Evolutionary conservation across 2,113 vertebrate species (phyloP), one percentile per base, ranked within the genome.

Genomic region (Haliaeetus leucogaster): DNA sequence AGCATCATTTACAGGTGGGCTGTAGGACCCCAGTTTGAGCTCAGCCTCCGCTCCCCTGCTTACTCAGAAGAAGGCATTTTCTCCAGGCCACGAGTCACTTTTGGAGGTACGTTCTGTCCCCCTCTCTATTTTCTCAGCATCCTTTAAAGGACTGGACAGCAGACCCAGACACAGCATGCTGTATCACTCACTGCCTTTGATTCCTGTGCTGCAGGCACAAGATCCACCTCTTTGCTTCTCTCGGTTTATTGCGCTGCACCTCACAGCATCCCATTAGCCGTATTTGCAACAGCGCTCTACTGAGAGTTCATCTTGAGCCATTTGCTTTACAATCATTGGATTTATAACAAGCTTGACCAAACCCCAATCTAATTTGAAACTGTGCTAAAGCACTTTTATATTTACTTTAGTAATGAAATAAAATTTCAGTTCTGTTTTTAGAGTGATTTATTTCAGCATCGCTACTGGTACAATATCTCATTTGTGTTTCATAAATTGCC

Each of bases 371-470:
- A 96, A 96, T 97, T 95, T 96, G 95, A 95, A 97, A 94, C 78
- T 82, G 93, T 91, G 92, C 84, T 96, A 90, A 94, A 97, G 87
- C 79, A 94, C 90, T 97, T 94, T 93, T 79, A 85, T 96, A 95
- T 97, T 97, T 96, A 96, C 95, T 97, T 95, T 96, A 96, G 93
- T 96, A 96, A 96, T 91, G 95, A 96, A 97, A 96, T 96, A 96
- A 96, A 96, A 95, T 87, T 96, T 93, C 92, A 85, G 84, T 79
- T 90, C 95, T 96, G 91, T 94, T 96, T 94, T 96, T 90, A 87
- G 82, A 88, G 84, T 94, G 93, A 96, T 97, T 97, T 97, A 96
- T 96, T 94, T 95, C 93, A 82, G 73, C 82, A 52, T 87, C 3
- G 1, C 84, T 82, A 52, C 81, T 65, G 82, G 73, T 94, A 96